Evolutionary conservation across 2,888 invertebrate genomes (phyloP).

Genomic region (Polyommatus iphigenia): DNA sequence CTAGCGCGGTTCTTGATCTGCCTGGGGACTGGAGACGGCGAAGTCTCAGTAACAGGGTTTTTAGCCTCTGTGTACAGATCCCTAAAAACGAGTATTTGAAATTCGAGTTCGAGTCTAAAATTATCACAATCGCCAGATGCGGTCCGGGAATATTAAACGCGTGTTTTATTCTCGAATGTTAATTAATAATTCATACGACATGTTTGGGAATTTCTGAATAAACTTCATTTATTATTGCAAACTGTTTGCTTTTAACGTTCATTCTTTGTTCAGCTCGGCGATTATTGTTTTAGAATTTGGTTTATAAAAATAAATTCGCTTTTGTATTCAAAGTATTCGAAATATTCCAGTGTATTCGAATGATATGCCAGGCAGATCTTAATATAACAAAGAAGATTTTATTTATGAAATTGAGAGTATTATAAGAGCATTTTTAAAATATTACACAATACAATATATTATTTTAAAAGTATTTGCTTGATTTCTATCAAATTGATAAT

Average conservation of each 20-base stretch:
- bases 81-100: not conserved
- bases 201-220: conserved; percentile 9
- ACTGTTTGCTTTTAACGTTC: not conserved
- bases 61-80: not conserved
- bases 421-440: not conserved
- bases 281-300: not conserved
- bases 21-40: not conserved
- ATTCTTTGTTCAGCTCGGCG: not conserved
- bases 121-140: conserved; percentile 14
- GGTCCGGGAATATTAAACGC: conserved; percentile 5
- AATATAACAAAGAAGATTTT: not conserved
- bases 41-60: not conserved
- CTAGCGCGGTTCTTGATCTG: no score
- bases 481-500: no score
- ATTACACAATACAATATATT: no score
- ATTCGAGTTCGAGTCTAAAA: not conserved
- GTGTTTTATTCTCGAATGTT: conserved; percentile 6
- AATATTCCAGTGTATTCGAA: not conserved
- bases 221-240: conserved; percentile 4
- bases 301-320: not conserved
- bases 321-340: not conserved
- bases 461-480: no score
- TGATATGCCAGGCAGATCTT: not conserved
- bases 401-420: not conserved
- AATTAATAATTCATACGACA: not conserved